These are phyloP conservation scores for Gadopsis bispinosus DNA, from an alignment of 2,797 vertebrate genomes.

Conservation along the genomic window DNA sequence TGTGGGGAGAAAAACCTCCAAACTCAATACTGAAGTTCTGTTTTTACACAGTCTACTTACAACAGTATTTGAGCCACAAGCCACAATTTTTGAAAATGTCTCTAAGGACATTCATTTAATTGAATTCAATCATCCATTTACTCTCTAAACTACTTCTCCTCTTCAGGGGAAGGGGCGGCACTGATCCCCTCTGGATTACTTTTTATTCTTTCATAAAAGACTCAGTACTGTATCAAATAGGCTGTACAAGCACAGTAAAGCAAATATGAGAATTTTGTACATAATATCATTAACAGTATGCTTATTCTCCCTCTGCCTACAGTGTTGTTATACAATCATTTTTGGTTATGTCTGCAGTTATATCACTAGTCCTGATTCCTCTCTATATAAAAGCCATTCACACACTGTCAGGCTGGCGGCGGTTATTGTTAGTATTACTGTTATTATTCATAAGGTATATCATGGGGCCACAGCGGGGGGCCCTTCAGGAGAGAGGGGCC, in stretches of 20 bases:
- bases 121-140: constrained; percentile 18
- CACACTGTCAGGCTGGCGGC: background rate
- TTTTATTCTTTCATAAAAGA: constrained; percentile 23
- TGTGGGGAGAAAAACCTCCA: background rate
- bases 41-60: background rate
- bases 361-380: background rate
- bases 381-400: background rate
- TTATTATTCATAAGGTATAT: constrained; percentile 5
- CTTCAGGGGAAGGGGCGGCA: constrained; percentile 3
- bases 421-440: background rate
- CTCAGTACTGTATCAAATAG: background rate
- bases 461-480: background rate
- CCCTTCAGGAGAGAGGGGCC: background rate
- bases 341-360: background rate
- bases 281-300: background rate
- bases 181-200: constrained; percentile 50
- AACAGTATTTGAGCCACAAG: background rate
- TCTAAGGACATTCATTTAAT: constrained; percentile 24
- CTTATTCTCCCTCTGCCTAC: background rate
- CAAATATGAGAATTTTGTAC: constrained; percentile 2
- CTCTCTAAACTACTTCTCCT: constrained; percentile 20
- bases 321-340: background rate
- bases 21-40: background rate
- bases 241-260: background rate
- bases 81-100: background rate